These are phyloP conservation scores for Brachionus rotundiformis DNA, from an alignment of 1,140 invertebrate genomes.

Conservation along the genomic window DNA sequence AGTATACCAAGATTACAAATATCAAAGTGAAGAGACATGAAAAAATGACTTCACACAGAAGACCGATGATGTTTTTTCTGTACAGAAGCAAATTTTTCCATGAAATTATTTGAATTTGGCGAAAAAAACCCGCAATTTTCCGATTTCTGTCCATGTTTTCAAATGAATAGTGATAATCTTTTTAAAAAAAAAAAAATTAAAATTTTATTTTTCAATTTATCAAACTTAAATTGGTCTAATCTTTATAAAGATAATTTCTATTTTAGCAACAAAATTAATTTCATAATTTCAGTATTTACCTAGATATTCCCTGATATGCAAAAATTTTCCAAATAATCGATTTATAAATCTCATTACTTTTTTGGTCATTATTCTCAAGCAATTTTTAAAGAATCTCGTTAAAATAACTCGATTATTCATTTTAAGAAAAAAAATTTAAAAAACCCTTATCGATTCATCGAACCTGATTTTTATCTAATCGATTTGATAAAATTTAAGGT, in stretches of 20 bases:
- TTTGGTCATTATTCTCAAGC: not conserved
- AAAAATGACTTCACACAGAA: slow-evolving; percentile 22
- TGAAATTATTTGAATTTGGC: slow-evolving; percentile 43
- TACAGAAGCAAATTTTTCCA: slow-evolving; percentile 50
- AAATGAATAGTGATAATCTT: not conserved
- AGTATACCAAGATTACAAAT: slow-evolving; percentile 30
- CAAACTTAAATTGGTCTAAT: not conserved
- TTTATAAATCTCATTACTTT: not conserved
- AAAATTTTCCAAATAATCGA: not conserved
- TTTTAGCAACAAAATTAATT: slow-evolving; percentile 3
- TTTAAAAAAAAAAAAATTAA: not conserved
- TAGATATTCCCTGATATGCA: not conserved
- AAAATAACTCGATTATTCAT: not conserved
- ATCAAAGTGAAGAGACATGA: slow-evolving; percentile 21
- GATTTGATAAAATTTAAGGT: not conserved
- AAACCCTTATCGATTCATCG: not conserved
- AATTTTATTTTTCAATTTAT: not conserved
- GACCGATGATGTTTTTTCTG: not conserved
- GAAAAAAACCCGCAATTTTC: slow-evolving; percentile 30
- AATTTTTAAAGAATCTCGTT: not conserved
- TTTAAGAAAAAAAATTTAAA: slow-evolving; percentile 8
- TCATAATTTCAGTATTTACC: not conserved
- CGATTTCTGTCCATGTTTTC: not conserved
- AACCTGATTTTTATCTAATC: not conserved
- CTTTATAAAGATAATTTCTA: not conserved